phyloP scores from a whole-genome alignment of 1,140 invertebrate genomes.

The Drosophila elegans region DNA sequence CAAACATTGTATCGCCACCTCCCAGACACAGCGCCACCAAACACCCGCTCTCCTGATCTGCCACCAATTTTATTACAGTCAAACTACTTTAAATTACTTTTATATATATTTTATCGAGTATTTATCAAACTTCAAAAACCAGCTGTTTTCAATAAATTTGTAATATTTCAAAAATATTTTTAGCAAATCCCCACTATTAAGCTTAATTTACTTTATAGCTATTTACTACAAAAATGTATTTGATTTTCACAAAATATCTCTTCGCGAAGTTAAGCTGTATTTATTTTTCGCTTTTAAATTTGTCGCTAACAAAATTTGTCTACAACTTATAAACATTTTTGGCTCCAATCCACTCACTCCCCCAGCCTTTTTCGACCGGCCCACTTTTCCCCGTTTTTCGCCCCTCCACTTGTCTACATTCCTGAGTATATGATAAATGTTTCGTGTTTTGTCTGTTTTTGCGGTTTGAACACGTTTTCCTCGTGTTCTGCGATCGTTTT shows the following conservation, averaged over 20 bases:
- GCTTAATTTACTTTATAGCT: too few species aligned
- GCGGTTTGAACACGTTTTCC: conserved; percentile 58
- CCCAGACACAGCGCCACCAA: conserved; percentile 6
- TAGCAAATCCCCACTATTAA: too few species aligned
- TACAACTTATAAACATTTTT: conserved; percentile 68
- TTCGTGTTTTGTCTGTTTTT: conserved; percentile 55
- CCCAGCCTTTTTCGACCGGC: background rate
- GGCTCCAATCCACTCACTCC: conserved; percentile 12
- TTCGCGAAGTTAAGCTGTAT: background rate
- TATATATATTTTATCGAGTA: too few species aligned
- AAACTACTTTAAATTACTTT: background rate
- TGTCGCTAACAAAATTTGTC: conserved; percentile 62
- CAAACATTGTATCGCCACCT: conserved; percentile 47
- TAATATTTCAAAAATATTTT: too few species aligned
- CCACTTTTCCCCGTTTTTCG: background rate
- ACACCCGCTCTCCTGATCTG: background rate
- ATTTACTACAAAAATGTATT: too few species aligned
- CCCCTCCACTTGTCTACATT: conserved; percentile 7
- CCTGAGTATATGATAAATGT: conserved; percentile 64
- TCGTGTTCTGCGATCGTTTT: conserved; percentile 66
- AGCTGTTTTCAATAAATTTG: too few species aligned
- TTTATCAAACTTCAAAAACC: too few species aligned
- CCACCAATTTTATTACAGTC: background rate
- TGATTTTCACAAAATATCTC: too few species aligned
- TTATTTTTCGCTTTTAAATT: background rate